Evolutionary conservation across 2,113 vertebrate genomes (phyloP).

Genomic region (Perccottus glenii): DNA sequence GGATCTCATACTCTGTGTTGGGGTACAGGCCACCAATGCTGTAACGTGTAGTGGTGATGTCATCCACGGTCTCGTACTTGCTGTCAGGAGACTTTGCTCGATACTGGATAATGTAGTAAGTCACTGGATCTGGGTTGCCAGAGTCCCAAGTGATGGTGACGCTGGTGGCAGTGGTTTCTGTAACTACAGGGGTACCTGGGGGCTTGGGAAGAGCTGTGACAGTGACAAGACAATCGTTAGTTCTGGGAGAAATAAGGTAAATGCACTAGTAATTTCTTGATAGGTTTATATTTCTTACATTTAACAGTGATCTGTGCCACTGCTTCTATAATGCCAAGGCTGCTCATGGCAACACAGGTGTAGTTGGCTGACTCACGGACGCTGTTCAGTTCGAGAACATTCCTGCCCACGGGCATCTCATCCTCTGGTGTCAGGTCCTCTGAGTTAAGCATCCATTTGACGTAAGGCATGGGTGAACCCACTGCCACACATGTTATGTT

Average conservation of each 20-base stretch:
- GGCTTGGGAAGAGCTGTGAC: constrained; percentile 93
- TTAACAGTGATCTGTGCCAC: constrained; percentile 96
- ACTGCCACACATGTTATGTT: constrained; percentile 99
- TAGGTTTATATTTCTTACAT: constrained; percentile 58
- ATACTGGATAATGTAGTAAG: constrained; percentile 96
- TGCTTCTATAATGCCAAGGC: constrained; percentile 95
- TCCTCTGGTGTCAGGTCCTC: constrained; percentile 97
- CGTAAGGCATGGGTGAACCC: constrained; percentile 98
- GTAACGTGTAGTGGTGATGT: constrained; percentile 98
- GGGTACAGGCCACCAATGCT: constrained; percentile 98
- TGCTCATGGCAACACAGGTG: constrained; percentile 99
- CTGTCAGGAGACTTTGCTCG: constrained; percentile 93
- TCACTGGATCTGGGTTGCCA: constrained; percentile 94
- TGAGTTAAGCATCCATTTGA: constrained; percentile 97
- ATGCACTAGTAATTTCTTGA: too few relatives aligned
- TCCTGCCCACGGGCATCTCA: constrained; percentile 97
- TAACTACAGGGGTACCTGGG: constrained; percentile 92
- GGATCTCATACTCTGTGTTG: constrained; percentile 97
- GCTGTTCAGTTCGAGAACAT: constrained; percentile 93
- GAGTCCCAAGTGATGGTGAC: constrained; percentile 99
- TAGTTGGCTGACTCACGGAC: constrained; percentile 98
- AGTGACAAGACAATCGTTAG: constrained; percentile 13
- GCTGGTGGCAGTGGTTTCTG: constrained; percentile 96
- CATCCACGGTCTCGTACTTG: constrained; percentile 93
- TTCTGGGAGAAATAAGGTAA: not conserved